Base-by-base conservation (phyloP, 2,113 vertebrate species). In the Sminthopsis crassicaudata region DNA sequence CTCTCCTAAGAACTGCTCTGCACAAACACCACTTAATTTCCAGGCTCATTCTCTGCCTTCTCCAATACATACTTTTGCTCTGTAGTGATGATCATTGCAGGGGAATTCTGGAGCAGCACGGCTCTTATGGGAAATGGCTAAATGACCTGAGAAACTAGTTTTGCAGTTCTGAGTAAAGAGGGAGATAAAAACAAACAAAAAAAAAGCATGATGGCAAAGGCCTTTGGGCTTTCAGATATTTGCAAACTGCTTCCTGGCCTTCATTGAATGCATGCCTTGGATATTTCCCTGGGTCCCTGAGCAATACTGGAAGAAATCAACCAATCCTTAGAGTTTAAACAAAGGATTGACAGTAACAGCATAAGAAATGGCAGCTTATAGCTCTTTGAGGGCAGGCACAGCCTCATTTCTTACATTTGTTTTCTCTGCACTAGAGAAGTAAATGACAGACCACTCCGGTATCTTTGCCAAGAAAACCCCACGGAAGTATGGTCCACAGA, bases 41-140 rank as follows among this genome's bases (percentile, higher is more conserved):
- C 46, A 94, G 52, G 67, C 53, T 93, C 22, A 22, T 26, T 90
- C 89, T 92, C 92, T 16, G 95, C 53, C 42, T 11, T 42, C 50
- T 92, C 95, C 91, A 76, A 90, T 90, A 91, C 67, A 42, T 84
- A 84, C 67, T 84, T 36, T 67, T 93, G 60, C 52, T 97, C 12
- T 52, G 91, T 94, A 67, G 42, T 23, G 27, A 94, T 54, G 90
- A 55, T 90, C 92, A 96, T 94, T 95, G 90, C 91, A 12, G 4
- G 30, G 90, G 95, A 93, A 51, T 36, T 89, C 36, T 93, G 92
- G 93, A 53, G 89, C 91, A 95, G 27, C 91, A 60, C 16, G 30
- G 51, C 90, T 94, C 92, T 95, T 89, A 90, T 94, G 93, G 96
- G 93, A 92, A 95, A 95, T 95, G 96, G 96, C 96, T 93, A 96